Evolutionary conservation across 2,888 invertebrate species (phyloP).

Genomic region (Cacoxenus indagator): DNA sequence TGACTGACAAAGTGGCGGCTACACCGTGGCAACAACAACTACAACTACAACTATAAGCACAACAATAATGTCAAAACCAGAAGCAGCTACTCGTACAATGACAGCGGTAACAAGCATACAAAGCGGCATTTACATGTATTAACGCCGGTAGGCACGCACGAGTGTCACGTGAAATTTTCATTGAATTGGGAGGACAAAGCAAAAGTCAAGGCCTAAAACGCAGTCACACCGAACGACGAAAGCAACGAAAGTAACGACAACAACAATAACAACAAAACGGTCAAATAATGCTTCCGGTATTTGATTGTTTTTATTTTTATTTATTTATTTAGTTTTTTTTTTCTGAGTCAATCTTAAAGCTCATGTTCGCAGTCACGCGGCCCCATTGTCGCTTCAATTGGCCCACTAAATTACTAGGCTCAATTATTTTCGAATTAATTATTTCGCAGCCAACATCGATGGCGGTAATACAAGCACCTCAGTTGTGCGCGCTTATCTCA

Average conservation of each 20-base stretch:
- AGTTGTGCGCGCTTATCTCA: slow-evolving; percentile 30
- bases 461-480: slow-evolving; percentile 47
- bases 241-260: too few species aligned
- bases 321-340: too few species aligned
- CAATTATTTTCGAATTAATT: slow-evolving; percentile 65
- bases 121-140: neutral
- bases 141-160: neutral
- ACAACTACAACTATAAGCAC: slow-evolving; percentile 13
- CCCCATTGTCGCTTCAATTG: slow-evolving; percentile 18
- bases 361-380: neutral
- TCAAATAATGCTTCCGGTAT: neutral
- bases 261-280: neutral
- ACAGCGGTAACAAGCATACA: neutral
- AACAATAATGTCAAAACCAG: neutral
- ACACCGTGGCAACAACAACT: neutral
- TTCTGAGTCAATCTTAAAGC: too few species aligned
- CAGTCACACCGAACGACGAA: too few species aligned
- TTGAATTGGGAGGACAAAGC: neutral
- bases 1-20: slow-evolving; percentile 40
- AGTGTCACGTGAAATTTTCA: neutral
- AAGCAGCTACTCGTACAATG: too few species aligned
- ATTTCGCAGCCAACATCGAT: slow-evolving; percentile 51
- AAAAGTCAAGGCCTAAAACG: neutral
- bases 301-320: too few species aligned
- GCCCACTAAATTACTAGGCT: slow-evolving; percentile 59